These are phyloP conservation scores for Hermatobates lingyangjiaoensis DNA, from an alignment of 1,140 invertebrate genomes.

Conservation along the genomic window DNA sequence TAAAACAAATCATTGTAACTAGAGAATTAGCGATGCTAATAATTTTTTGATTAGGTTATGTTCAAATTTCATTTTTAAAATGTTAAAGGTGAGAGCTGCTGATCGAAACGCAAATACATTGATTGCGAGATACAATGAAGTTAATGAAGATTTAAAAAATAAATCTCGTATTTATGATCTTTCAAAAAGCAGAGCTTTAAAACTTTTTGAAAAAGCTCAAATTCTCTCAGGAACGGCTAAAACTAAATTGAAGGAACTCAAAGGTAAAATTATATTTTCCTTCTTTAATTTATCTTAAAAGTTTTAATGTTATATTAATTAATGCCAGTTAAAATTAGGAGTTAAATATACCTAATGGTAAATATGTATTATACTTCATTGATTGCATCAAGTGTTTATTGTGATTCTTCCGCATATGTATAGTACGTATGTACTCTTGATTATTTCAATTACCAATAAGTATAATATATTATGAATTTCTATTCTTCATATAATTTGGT, in stretches of 20 bases:
- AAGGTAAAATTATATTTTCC: slow-evolving; percentile 25
- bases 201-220: slow-evolving; percentile 49
- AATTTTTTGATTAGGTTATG: background rate
- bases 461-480: too few relatives aligned
- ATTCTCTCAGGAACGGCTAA: slow-evolving; percentile 54
- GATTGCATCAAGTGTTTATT: too few relatives aligned
- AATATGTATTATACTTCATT: too few relatives aligned
- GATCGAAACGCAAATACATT: slow-evolving; percentile 30
- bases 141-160: slow-evolving; percentile 33
- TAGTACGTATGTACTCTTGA: too few relatives aligned
- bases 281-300: background rate
- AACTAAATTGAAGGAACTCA: slow-evolving; percentile 49
- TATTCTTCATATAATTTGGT: too few relatives aligned
- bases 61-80: too few relatives aligned
- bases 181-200: slow-evolving; percentile 49
- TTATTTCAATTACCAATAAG: too few relatives aligned
- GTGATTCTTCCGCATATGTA: too few relatives aligned
- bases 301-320: too few relatives aligned
- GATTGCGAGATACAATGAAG: slow-evolving; percentile 34
- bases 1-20: background rate
- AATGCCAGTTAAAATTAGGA: too few relatives aligned
- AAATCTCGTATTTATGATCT: slow-evolving; percentile 39
- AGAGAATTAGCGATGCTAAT: background rate
- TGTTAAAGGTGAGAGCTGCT: slow-evolving; percentile 30
- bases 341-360: too few relatives aligned